Evolutionary conservation across 2,113 vertebrate genomes (phyloP), one percentile per base, ranked within the genome.

Genomic region (Elachura formosa): DNA sequence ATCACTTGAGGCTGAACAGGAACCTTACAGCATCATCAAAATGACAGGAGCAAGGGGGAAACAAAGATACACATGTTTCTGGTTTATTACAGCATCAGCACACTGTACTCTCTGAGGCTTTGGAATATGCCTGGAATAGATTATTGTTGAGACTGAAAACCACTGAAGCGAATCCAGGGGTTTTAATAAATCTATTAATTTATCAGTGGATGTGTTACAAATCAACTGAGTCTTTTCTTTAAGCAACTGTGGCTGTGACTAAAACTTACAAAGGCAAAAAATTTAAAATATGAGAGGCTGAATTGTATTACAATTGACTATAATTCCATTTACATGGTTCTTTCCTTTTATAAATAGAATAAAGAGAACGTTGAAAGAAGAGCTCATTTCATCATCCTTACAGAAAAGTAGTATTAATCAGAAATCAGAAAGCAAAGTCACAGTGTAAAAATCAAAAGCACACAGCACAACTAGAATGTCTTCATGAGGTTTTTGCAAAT

Each of bases 151-250:
- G 69, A 76, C 58, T 79, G 49, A 78, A 96, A 94, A 89, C 14
- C 46, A 85, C 72, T 86, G 72, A 90, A 90, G 52, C 48, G 67
- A 74, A 89, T 43, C 62, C 3, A 48, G 19, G 12, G 31, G 36
- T 91, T 96, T 93, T 83, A 91, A 84, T 92, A 84, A 91, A 91
- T 84, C 40, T 78, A 14, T 79, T 59, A 40, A n/a, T 90, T 88
- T 90, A n/a, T 81, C 22, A 4, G 31, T 81, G 78, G 63, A 64
- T 46, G 18, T 59, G 40, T 59, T 87, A 46, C 56, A 64, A 63
- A 94, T 73, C 78, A 94, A 28, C 58, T 29, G 41, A 95, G 33
- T 29, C 34, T 87, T n/a, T 85, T 93, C 54, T 75, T 94, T 67
- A 67, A 84, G 52, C 36, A 85, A 71, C 61, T 69, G 14, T 69